phyloP scores from a whole-genome alignment of 2,113 vertebrate genomes.

The Mustela nigripes region DNA sequence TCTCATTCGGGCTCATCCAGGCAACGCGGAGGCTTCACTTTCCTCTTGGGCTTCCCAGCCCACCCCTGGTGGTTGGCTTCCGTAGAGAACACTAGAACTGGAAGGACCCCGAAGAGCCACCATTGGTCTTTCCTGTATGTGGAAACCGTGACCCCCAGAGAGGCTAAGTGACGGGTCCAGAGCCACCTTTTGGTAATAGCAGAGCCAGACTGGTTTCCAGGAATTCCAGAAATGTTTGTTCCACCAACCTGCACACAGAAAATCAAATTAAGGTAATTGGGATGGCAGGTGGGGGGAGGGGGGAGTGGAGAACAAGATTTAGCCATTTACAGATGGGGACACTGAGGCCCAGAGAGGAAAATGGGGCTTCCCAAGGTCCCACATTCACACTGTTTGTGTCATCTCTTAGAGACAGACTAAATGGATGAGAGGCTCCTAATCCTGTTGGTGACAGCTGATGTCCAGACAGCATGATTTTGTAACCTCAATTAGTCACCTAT shows the following conservation, averaged over 20 bases:
- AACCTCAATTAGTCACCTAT: slow-evolving; percentile 68
- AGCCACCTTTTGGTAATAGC: background rate
- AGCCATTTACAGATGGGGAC: background rate
- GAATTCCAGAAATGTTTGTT: slow-evolving; percentile 64
- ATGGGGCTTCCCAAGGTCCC: background rate
- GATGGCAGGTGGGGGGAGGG: background rate
- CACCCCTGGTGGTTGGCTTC: background rate
- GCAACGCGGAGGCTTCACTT: background rate
- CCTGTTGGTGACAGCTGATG: slow-evolving; percentile 56
- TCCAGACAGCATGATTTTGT: background rate
- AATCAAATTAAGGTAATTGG: slow-evolving; percentile 21
- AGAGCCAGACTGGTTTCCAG: slow-evolving; percentile 41
- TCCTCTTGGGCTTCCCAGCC: background rate
- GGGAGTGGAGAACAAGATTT: background rate
- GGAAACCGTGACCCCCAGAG: background rate
- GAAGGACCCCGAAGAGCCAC: background rate
- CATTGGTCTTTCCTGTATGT: background rate
- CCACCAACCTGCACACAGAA: background rate
- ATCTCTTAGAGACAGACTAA: slow-evolving; percentile 30
- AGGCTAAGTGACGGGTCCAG: background rate
- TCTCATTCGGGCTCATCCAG: background rate
- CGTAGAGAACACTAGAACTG: background rate
- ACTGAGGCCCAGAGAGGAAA: background rate
- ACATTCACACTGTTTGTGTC: background rate
- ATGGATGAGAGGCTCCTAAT: slow-evolving; percentile 4